Conservation (phyloP, 2,797 vertebrate genomes). For the Anabacerthia variegaticeps region DNA sequence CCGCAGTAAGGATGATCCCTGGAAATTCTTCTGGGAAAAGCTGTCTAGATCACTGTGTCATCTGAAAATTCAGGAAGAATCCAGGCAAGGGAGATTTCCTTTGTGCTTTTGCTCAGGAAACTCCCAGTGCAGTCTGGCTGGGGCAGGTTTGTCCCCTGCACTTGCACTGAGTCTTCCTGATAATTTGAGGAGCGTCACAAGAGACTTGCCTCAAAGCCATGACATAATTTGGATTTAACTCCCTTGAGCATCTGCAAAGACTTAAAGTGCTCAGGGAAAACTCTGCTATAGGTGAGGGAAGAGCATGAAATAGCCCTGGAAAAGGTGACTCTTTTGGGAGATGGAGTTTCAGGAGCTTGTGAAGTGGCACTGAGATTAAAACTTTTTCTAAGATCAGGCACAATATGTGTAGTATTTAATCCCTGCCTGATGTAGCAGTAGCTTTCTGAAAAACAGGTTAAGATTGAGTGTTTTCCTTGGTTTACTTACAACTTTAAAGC, state of each 20-base stretch:
- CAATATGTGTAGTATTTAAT: not conserved
- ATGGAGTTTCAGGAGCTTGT: not conserved
- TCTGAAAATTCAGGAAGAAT: not conserved
- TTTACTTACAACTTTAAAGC: not conserved
- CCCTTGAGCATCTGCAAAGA: not conserved
- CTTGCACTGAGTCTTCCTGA: not conserved
- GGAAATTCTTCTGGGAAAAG: not conserved
- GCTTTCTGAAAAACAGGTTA: not conserved
- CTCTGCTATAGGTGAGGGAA: not conserved
- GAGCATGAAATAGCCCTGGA: not conserved
- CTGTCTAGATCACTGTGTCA: fast-evolving
- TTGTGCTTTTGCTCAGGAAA: not conserved
- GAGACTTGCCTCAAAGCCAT: fast-evolving
- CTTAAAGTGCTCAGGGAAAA: not conserved
- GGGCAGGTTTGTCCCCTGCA: not conserved
- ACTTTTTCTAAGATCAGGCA: not conserved
- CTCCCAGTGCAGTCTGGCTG: not conserved
- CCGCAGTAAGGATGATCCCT: not conserved
- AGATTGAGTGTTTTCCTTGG: not conserved
- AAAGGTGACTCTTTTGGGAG: not conserved
- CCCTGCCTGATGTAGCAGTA: not conserved
- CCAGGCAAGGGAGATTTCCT: not conserved
- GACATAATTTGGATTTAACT: fast-evolving
- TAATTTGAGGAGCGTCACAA: not conserved
- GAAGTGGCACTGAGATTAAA: not conserved